Evolutionary conservation across 2,113 vertebrate genomes (phyloP), one percentile per base, ranked within the genome.

Genomic region (Benitochromis conjunctus): DNA sequence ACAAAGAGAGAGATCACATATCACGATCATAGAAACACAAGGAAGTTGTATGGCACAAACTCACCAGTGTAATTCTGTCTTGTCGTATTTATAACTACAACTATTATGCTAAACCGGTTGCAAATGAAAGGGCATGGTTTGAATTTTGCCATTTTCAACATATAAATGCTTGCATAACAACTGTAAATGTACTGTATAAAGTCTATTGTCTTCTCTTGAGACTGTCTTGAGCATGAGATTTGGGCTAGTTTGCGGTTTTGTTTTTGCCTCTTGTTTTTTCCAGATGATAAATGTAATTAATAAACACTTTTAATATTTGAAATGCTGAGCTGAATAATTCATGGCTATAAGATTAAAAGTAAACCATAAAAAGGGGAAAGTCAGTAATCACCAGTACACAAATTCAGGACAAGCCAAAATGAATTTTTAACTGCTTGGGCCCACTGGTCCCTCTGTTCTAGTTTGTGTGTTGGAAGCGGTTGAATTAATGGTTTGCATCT

Each of bases 301-400:
- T 95, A 95, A 94, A 96, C 84, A 80, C 78, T 53, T 96, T 96
- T 94, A 96, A 96, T 96, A 96, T 96, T 96, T 96, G 92, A 96
- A 95, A 96, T 92, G 91, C 91, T 55, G 60, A 71, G 62, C 94
- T 96, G 85, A 95, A 96, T 96, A 95, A 96, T 96, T 88, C 88
- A 97, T 95, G 86, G 92, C 66, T 86, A 79, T n/a, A 77, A 94
- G 94, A 95, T 96, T 95, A 95, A 94, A 96, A 94, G 91, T 92
- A 89, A 93, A 88, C 88, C 86, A 86, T 80, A 85, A 87, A 91
- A 86, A 82, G 88, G 76, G 84, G 81, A 58, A 92, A 92, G 89
- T 89, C 91, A 82, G 93, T 95, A 95, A 94, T 96, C 94, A 96
- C 92, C 90, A 94, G 90, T 93, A 96, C 93, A 96, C 92, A 96